Percentiles rank a stretch among this genome's conserved stretches.
Conservation (phyloP, 2,113 vertebrate genomes). For the Thunnus maccoyii region DNA sequence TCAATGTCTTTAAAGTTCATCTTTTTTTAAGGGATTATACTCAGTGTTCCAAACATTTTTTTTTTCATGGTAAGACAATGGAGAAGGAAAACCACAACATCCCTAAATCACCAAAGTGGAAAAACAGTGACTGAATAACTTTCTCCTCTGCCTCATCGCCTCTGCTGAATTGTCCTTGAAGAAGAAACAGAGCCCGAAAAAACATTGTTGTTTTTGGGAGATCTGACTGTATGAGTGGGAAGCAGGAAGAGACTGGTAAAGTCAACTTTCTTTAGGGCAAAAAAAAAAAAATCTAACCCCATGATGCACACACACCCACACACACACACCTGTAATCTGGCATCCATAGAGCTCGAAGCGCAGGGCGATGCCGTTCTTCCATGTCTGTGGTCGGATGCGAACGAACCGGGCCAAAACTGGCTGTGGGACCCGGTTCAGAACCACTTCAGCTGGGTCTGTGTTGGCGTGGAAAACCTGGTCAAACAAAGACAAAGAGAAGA, state of each 20-base stretch:
- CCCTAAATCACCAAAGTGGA: neutral
- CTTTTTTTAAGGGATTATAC: neutral
- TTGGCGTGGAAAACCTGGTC: conserved; percentile 94
- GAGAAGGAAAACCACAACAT: neutral
- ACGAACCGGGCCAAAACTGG: conserved; percentile 94
- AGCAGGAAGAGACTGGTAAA: neutral
- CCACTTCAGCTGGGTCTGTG: conserved; percentile 92
- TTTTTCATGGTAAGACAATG: neutral
- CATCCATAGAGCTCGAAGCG: conserved; percentile 97
- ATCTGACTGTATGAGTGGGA: neutral
- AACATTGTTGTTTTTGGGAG: neutral
- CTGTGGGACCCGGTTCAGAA: conserved; percentile 92
- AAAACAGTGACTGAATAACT: neutral
- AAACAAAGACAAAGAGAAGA: conserved; percentile 3
- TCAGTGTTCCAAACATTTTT: neutral
- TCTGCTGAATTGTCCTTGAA: neutral
- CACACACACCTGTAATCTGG: conserved; percentile 91
- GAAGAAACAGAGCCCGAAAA: neutral
- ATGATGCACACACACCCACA: neutral
- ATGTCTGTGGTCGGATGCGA: conserved; percentile 93
- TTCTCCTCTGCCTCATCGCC: conserved; percentile 1
- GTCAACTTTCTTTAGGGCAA: neutral
- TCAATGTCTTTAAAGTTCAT: conserved; percentile 4
- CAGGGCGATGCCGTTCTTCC: conserved; percentile 95
- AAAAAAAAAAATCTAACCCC: neutral